These are phyloP conservation scores for Cerceris ruficornis DNA, from an alignment of 2,888 invertebrate species.

Conservation along the genomic window DNA sequence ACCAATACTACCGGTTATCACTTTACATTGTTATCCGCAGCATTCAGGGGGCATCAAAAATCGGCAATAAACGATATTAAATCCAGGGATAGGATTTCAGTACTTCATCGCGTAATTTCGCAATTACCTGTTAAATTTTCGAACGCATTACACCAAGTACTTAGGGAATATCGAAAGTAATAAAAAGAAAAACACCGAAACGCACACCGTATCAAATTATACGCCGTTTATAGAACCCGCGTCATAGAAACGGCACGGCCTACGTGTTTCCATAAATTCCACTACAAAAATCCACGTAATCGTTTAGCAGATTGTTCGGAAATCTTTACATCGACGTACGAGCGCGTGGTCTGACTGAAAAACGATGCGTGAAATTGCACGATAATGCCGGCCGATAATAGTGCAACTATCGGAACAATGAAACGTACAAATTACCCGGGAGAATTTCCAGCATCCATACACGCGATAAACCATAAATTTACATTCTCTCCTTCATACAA, in stretches of 20 bases:
- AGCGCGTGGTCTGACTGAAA: neutral
- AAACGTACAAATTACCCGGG: neutral
- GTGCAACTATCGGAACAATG: neutral
- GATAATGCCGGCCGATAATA: neutral
- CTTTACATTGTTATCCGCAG: no score
- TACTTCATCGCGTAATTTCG: no score
- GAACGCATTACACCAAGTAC: no score
- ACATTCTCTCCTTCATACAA: neutral
- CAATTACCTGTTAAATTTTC: no score
- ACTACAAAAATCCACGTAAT: neutral
- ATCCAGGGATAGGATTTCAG: no score
- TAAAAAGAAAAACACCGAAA: no score
- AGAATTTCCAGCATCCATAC: neutral
- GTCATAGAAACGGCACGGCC: neutral
- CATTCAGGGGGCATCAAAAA: no score
- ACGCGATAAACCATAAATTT: neutral
- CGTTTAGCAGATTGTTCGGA: neutral
- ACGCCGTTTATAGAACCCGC: neutral
- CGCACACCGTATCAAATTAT: neutral
- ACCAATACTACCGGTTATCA: no score
- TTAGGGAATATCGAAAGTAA: no score
- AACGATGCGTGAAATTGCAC: neutral
- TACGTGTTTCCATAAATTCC: neutral
- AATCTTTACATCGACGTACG: neutral
- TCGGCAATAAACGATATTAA: no score